A percentile compares a stretch with the other conserved stretches of the same genome.
phyloP scores from a whole-genome alignment of 1,140 invertebrate genomes.

The Drosophila ercepeae region DNA sequence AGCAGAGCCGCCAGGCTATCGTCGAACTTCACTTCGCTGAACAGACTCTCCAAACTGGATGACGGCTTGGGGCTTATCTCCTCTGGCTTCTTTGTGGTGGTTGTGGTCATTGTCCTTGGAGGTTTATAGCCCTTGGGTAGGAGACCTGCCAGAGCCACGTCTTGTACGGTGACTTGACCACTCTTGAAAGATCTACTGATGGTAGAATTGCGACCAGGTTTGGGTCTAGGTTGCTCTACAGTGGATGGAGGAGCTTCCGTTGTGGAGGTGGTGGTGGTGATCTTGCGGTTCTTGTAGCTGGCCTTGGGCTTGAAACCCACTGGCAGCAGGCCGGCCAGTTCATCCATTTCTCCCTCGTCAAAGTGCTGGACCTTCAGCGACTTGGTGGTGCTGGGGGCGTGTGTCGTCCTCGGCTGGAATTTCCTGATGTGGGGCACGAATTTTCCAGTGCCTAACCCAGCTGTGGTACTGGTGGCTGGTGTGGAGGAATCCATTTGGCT shows the following conservation, averaged over 20 bases:
- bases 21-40: constrained; percentile 73
- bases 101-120: constrained; percentile 84
- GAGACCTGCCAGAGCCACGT: constrained; percentile 84
- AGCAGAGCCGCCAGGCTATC: constrained; percentile 84
- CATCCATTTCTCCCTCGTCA: constrained; percentile 87
- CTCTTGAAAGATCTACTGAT: constrained; percentile 82
- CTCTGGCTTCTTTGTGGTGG: constrained; percentile 49
- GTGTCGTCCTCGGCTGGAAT: constrained; percentile 85
- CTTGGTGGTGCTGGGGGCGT: constrained; percentile 85
- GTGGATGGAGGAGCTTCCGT: constrained; percentile 45
- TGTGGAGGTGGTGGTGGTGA: constrained; percentile 85
- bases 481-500: constrained; percentile 74
- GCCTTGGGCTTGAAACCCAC: constrained; percentile 86
- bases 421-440: constrained; percentile 83
- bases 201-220: constrained; percentile 77
- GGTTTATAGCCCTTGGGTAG: constrained; percentile 87
- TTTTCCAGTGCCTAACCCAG: constrained; percentile 31
- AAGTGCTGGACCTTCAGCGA: constrained; percentile 87
- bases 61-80: constrained; percentile 28
- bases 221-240: constrained; percentile 26
- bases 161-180: constrained; percentile 58
- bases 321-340: constrained; percentile 86
- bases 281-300: constrained; percentile 85
- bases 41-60: constrained; percentile 56
- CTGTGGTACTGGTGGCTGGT: constrained; percentile 51